phyloP scores from a whole-genome alignment of 2,797 vertebrate genomes.

The Sebastes miniatus region DNA sequence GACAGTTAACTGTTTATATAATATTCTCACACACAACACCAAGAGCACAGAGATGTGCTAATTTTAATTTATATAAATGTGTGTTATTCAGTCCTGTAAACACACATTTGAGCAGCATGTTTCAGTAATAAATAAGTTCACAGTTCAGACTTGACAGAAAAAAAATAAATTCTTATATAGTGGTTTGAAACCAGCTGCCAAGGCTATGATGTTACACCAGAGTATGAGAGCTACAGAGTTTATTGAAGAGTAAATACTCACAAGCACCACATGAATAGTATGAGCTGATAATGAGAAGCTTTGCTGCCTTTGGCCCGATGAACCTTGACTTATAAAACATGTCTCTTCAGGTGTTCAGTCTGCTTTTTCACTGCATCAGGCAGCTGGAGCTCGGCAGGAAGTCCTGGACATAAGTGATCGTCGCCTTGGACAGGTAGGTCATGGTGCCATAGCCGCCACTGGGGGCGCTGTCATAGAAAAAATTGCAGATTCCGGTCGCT shows the following conservation, averaged over 20 bases:
- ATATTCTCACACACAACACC: slow-evolving; percentile 18
- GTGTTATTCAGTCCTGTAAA: not conserved
- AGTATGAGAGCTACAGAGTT: not conserved
- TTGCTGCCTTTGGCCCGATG: not conserved
- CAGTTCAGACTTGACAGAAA: not conserved
- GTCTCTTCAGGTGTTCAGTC: not conserved
- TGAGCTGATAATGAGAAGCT: slow-evolving; percentile 9
- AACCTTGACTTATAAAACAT: not conserved
- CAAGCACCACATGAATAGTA: slow-evolving; percentile 17
- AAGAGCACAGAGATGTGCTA: not conserved
- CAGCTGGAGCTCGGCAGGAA: slow-evolving; percentile 93
- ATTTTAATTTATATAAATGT: slow-evolving; percentile 7
- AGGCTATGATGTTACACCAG: not conserved
- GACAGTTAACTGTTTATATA: not conserved
- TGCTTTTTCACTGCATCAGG: slow-evolving; percentile 86
- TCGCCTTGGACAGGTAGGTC: slow-evolving; percentile 97
- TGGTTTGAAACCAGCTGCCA: slow-evolving; percentile 41
- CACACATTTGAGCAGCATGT: slow-evolving; percentile 8
- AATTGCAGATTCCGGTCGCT: slow-evolving; percentile 93
- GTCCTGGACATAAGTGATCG: slow-evolving; percentile 90
- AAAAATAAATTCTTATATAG: not conserved
- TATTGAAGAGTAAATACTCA: slow-evolving; percentile 8
- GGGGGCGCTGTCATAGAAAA: slow-evolving; percentile 97
- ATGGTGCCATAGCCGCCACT: slow-evolving; percentile 97
- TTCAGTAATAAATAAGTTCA: slow-evolving; percentile 49